Base-by-base conservation (phyloP, 2,797 vertebrate species). In the Parotocinclus haroldoi region DNA sequence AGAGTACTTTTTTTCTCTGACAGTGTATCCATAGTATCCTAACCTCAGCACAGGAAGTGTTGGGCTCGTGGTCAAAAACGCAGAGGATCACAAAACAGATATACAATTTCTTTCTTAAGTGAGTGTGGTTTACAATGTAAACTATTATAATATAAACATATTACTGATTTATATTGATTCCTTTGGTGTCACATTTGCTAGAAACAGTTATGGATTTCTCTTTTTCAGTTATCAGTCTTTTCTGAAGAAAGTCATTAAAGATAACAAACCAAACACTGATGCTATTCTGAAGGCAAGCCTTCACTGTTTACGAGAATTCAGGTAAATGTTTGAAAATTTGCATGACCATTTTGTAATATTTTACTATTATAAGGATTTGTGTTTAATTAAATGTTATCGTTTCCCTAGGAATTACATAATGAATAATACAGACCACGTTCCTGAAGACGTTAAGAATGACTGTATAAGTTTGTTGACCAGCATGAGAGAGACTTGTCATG, bases 271-370 rank as follows among this genome's bases (percentile, higher is more conserved):
- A 0, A 78, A 91, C 79, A 92, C 86, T 75, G 86, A 71, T 52
- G 73, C 87, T 0, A 78, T 89, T 9, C n/a, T 94, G 58, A 94
- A 93, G 53, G 91, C 93, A 8, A 92, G 89, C 67, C 85, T 96
- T 51, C 84, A 85, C 83, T 92, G 85, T 51, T 86, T 93, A 37
- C 56, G 83, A 50, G 82, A 89, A 75, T 90, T 96, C 82, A 87
- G 90, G 96, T 98, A 78, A 71, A 79, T 58, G 39, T 63, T 16
- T 19, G 4, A n/a, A 49, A 58, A 53, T 44, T 14, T 50, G 46
- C 7, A 55, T 46, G 10, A 16, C 1, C 16, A 10, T 39, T 62
- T 60, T 3, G 6, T 60, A 62, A n/a, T 8, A 12, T 46, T 9
- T 10, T 50, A 50, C 16, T 27, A 2, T 40, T 16, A 50, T 4